Conservation (phyloP, 2,888 invertebrate species). For the Amphipyra tragopoginis region DNA sequence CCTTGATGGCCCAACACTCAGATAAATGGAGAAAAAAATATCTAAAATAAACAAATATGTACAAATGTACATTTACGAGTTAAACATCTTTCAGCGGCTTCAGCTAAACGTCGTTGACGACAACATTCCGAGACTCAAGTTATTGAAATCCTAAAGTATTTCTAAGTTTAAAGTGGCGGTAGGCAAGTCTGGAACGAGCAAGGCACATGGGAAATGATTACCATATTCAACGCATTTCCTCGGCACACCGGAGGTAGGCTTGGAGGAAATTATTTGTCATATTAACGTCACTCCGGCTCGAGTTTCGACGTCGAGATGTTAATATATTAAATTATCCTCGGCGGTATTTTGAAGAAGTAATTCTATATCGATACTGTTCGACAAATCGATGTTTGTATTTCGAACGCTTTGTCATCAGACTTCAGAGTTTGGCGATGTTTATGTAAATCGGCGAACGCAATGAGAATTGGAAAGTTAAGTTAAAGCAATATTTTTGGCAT, state of each 20-base stretch:
- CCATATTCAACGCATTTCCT: conserved; percentile 86
- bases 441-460: conserved; percentile 45
- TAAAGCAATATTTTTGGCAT: conserved; percentile 34
- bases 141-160: conserved; percentile 72
- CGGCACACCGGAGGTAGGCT: conserved; percentile 76
- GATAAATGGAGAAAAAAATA: conserved; percentile 23
- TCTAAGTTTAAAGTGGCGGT: conserved; percentile 77
- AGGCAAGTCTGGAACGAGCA: conserved; percentile 65
- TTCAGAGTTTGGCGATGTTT: conserved; percentile 51
- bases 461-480: conserved; percentile 31
- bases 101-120: conserved; percentile 24
- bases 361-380: conserved; percentile 67
- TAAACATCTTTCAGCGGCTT: conserved; percentile 25
- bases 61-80: conserved; percentile 32
- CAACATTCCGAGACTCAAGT: conserved; percentile 43
- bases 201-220: conserved; percentile 84
- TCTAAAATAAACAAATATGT: too few relatives aligned
- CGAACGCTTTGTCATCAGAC: conserved; percentile 50
- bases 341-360: conserved; percentile 71
- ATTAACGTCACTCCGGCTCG: conserved; percentile 85
- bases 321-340: conserved; percentile 84
- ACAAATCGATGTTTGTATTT: conserved; percentile 58
- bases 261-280: conserved; percentile 87
- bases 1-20: too few relatives aligned
- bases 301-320: conserved; percentile 80